Conservation (phyloP, 2,888 invertebrate genomes). For the Hermaeophaga mercurialis region DNA sequence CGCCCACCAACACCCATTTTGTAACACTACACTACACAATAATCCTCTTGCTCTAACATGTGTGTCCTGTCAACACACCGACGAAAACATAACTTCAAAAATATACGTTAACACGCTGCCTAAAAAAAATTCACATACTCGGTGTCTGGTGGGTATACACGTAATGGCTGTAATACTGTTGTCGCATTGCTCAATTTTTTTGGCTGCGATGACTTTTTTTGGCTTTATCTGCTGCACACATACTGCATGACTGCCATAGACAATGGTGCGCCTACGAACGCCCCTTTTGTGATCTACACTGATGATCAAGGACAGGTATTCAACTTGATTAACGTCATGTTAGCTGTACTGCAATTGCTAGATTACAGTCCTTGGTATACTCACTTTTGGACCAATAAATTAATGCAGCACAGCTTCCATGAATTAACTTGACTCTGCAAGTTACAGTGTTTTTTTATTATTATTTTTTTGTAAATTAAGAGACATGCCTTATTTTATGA, state of each 20-base stretch:
- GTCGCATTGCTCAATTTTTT: constrained; percentile 54
- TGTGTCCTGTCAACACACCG: constrained; percentile 32
- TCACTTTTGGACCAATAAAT: constrained; percentile 9
- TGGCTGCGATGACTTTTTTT: constrained; percentile 58
- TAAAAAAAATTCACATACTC: constrained; percentile 41
- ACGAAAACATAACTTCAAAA: constrained; percentile 31
- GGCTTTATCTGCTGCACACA: constrained; percentile 52
- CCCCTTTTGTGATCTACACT: constrained; percentile 93
- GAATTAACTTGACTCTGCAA: constrained; percentile 46
- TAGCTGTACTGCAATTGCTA: constrained; percentile 51
- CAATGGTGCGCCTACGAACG: constrained; percentile 78
- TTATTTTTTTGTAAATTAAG: constrained; percentile 4
- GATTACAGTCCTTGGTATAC: constrained; percentile 22
- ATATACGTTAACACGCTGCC: constrained; percentile 35
- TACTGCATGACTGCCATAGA: constrained; percentile 66
- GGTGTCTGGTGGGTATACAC: constrained; percentile 57
- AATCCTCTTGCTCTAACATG: constrained; percentile 29
- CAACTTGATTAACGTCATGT: constrained; percentile 57
- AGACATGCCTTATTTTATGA: too few relatives aligned
- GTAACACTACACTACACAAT: constrained; percentile 32
- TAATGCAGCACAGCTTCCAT: constrained; percentile 52
- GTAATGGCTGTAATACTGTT: constrained; percentile 57
- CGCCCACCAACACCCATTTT: constrained; percentile 51
- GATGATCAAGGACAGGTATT: constrained; percentile 95
- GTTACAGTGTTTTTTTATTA: constrained; percentile 44